phyloP scores from a whole-genome alignment of 2,113 vertebrate genomes.

The Phrynosoma platyrhinos region DNA sequence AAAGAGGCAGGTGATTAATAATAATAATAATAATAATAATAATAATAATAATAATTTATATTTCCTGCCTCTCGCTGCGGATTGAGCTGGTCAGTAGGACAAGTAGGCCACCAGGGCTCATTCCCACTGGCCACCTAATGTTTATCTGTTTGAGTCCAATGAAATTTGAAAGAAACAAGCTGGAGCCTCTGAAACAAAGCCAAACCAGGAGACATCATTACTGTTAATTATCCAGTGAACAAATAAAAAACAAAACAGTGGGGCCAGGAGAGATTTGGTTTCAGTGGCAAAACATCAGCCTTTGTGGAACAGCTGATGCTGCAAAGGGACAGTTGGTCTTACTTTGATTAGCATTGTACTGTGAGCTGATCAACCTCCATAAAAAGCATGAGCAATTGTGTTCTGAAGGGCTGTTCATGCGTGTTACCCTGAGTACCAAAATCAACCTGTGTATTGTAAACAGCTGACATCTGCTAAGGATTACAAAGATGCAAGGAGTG shows the following conservation, averaged over 20 bases:
- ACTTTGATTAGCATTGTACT: constrained; percentile 60
- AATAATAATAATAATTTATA: too few relatives aligned
- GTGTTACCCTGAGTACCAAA: constrained; percentile 60
- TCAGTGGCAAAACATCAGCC: constrained; percentile 60
- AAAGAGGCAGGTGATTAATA: constrained; percentile 73
- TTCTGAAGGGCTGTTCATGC: constrained; percentile 63
- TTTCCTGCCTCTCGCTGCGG: too few relatives aligned
- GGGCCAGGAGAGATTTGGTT: constrained; percentile 38
- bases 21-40: constrained; percentile 48
- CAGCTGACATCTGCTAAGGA: constrained; percentile 71
- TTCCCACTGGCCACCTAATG: constrained; percentile 44
- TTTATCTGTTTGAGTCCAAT: constrained; percentile 66
- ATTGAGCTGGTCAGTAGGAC: constrained; percentile 69
- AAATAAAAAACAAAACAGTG: constrained; percentile 48
- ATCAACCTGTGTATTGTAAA: constrained; percentile 70
- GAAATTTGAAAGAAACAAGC: constrained; percentile 68
- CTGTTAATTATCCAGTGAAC: constrained; percentile 70
- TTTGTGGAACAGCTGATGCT: constrained; percentile 73
- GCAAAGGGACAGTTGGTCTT: constrained; percentile 72
- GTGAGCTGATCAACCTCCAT: constrained; percentile 58
- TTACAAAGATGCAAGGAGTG: constrained; percentile 34
- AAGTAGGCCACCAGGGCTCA: constrained; percentile 63
- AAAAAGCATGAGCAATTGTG: constrained; percentile 70
- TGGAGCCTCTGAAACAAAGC: constrained; percentile 69
- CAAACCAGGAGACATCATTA: constrained; percentile 71